These are phyloP conservation scores for Siniperca knerii DNA, from an alignment of 2,113 vertebrate species.

Conservation along the genomic window DNA sequence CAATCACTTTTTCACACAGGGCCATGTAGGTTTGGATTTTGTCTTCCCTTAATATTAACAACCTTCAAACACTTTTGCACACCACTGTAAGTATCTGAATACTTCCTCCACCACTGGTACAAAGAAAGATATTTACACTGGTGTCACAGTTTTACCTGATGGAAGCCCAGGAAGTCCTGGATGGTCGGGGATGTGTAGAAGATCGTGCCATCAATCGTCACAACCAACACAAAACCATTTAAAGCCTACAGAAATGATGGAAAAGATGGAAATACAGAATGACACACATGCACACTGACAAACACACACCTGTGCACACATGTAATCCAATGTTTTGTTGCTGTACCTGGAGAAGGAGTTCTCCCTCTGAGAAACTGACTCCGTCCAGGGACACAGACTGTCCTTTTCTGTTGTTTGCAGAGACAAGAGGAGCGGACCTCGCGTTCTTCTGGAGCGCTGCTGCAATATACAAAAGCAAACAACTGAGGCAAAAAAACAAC, in stretches of 20 bases:
- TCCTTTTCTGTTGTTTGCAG: conserved; percentile 22
- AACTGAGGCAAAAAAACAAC: not conserved
- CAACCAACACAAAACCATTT: conserved; percentile 78
- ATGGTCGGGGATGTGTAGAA: conserved; percentile 79
- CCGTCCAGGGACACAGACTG: conserved; percentile 42
- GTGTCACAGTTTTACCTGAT: conserved; percentile 70
- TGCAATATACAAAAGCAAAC: not conserved
- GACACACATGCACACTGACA: too few relatives aligned
- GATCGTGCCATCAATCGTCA: conserved; percentile 72
- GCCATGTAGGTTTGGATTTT: too few relatives aligned
- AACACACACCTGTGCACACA: not conserved
- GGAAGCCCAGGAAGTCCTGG: conserved; percentile 81
- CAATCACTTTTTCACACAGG: too few relatives aligned
- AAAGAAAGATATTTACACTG: not conserved
- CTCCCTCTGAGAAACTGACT: conserved; percentile 53
- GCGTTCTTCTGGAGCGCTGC: conserved; percentile 24
- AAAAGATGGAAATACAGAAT: not conserved
- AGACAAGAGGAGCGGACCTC: not conserved
- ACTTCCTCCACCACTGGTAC: not conserved
- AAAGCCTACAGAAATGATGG: conserved; percentile 62
- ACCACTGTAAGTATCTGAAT: not conserved
- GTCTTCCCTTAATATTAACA: too few relatives aligned
- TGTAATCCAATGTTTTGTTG: fast-evolving
- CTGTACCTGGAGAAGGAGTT: conserved; percentile 56
- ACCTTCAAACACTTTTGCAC: too few relatives aligned